Evolutionary conservation across 2,113 vertebrate genomes (phyloP).

Genomic region (Stegostoma tigrinum): DNA sequence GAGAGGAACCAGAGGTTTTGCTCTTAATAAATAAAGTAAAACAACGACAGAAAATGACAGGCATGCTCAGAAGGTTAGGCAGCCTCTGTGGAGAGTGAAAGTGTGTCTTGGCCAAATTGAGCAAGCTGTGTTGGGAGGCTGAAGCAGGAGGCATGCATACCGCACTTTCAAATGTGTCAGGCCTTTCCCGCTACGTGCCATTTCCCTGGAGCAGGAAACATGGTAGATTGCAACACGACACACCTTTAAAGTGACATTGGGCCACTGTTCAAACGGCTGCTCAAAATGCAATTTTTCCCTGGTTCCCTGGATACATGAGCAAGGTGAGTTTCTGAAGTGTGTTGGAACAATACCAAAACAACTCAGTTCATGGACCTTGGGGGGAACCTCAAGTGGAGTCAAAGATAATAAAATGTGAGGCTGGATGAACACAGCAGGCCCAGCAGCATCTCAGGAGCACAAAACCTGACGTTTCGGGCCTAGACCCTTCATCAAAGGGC

Average conservation of each 20-base stretch:
- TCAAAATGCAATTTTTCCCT: background rate
- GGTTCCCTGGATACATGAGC: background rate
- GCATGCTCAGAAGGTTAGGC: background rate
- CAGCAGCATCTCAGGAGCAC: no score
- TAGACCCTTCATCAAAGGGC: no score
- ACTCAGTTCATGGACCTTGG: background rate
- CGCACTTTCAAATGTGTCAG: background rate
- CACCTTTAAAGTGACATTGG: background rate
- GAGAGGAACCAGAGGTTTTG: background rate
- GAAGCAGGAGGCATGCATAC: no score
- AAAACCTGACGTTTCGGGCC: no score
- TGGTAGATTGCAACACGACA: background rate
- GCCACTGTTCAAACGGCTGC: background rate
- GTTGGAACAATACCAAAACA: background rate
- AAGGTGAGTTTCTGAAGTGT: background rate
- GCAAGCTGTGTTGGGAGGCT: no score
- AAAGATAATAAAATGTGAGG: no score
- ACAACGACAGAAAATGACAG: no score
- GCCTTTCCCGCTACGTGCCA: background rate
- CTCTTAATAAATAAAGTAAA: background rate
- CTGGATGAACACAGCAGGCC: no score
- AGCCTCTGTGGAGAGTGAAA: background rate
- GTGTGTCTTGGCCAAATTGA: background rate
- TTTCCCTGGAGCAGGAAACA: background rate
- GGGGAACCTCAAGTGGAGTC: background rate